These are phyloP conservation scores for Eulemur macaco DNA, from an alignment of 2,113 vertebrate genomes.

Conservation along the genomic window DNA sequence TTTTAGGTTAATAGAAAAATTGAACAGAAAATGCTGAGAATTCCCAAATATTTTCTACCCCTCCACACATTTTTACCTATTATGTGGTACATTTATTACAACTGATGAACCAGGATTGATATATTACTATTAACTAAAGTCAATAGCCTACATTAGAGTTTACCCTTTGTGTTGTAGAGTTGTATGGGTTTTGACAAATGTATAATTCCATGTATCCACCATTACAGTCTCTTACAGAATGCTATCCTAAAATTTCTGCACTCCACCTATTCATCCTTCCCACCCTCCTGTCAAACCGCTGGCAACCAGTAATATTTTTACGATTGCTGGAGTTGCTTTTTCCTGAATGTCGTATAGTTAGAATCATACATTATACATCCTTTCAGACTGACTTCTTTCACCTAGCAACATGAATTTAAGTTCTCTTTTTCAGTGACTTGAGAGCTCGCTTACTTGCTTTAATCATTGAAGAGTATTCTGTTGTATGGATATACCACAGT, in stretches of 20 bases:
- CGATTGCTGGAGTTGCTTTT: background rate
- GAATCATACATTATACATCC: background rate
- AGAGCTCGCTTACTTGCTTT: background rate
- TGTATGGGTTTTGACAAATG: background rate
- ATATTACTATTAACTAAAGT: background rate
- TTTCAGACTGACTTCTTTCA: background rate
- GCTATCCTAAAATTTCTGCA: background rate
- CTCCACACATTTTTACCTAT: background rate
- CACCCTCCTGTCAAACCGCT: background rate
- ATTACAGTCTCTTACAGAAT: background rate
- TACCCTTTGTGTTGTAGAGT: background rate
- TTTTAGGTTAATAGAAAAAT: background rate
- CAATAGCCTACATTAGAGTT: background rate
- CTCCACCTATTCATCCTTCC: background rate
- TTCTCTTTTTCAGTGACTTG: background rate
- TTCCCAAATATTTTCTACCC: background rate
- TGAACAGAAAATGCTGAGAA: background rate
- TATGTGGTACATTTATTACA: background rate
- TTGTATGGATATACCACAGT: background rate
- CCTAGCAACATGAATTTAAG: background rate
- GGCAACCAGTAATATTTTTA: background rate
- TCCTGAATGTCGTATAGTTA: background rate
- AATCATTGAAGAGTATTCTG: background rate
- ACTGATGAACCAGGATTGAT: background rate
- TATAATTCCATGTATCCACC: accelerated